Conservation (phyloP, 2,113 vertebrate genomes). For the Alosa alosa region DNA sequence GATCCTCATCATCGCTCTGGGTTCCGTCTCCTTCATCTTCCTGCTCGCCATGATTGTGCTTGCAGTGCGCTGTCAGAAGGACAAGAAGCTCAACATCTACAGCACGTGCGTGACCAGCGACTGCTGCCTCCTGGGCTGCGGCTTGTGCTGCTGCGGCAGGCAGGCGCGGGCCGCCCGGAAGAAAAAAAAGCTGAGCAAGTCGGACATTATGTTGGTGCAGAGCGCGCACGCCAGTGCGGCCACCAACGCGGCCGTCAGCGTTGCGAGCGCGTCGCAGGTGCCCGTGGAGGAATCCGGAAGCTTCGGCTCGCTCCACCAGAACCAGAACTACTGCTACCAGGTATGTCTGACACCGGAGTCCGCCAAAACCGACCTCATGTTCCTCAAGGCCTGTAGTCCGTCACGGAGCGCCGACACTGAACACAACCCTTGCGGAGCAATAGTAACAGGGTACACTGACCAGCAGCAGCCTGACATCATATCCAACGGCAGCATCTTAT, state of each 20-base stretch:
- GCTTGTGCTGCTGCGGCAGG: conserved; percentile 83
- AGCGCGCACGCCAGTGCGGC: conserved; percentile 70
- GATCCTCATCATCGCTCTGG: conserved; percentile 94
- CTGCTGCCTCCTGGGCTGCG: conserved; percentile 86
- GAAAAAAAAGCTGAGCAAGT: conserved; percentile 94
- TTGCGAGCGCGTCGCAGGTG: conserved; percentile 77
- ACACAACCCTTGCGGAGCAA: conserved; percentile 89
- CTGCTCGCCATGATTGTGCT: conserved; percentile 95
- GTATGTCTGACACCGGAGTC: conserved; percentile 98
- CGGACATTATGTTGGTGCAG: conserved; percentile 97
- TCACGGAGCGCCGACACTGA: conserved; percentile 87
- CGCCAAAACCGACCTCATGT: conserved; percentile 97
- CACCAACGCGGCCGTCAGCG: conserved; percentile 68
- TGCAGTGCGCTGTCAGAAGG: conserved; percentile 93
- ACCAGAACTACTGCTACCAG: conserved; percentile 98
- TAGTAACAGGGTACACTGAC: conserved; percentile 88
- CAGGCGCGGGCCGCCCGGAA: conserved; percentile 79
- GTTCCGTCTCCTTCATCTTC: conserved; percentile 93
- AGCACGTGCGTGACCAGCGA: conserved; percentile 84
- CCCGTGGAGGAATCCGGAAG: conserved; percentile 85
- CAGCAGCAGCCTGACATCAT: conserved; percentile 97
- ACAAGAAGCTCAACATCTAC: conserved; percentile 94
- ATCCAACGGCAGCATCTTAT: conserved; percentile 94
- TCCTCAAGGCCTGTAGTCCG: conserved; percentile 94
- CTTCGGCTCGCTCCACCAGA: conserved; percentile 89